Percentiles rank a stretch among this genome's conserved stretches.
Evolutionary conservation across 2,797 vertebrate species (phyloP).

Genomic region (Melanogrammus aeglefinus): DNA sequence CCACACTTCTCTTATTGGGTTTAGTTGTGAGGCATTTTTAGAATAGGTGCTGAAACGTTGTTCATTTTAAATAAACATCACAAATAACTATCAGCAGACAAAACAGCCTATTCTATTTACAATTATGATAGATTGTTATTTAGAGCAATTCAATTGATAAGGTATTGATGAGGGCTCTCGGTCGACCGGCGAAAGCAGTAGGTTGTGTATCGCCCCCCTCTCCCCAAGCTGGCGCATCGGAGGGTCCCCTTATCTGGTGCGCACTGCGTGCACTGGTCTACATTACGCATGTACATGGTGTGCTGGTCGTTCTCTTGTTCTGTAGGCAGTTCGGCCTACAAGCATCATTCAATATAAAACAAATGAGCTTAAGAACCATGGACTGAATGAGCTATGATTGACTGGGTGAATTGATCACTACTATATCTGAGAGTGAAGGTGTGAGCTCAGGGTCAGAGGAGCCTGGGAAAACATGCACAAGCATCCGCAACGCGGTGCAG

Average conservation of each 20-base stretch:
- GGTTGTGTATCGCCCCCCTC: background rate
- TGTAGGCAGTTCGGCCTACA: background rate
- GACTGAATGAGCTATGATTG: background rate
- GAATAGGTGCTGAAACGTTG: background rate
- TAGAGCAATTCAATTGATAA: background rate
- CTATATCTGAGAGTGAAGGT: background rate
- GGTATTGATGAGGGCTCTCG: background rate
- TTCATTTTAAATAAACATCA: background rate
- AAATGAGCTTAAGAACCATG: background rate
- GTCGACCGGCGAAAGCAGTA: background rate
- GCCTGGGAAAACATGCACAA: background rate
- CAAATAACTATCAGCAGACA: background rate
- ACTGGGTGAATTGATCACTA: background rate
- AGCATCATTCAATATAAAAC: background rate
- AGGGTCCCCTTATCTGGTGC: background rate
- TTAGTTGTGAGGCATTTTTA: background rate
- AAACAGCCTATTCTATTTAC: background rate
- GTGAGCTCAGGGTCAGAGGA: background rate
- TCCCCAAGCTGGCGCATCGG: background rate
- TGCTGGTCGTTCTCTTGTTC: background rate
- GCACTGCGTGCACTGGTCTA: background rate
- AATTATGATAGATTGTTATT: background rate
- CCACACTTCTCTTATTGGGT: background rate
- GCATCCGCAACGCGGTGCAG: background rate
- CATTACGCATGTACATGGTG: background rate